These are phyloP conservation scores for Halesus radiatus DNA, from an alignment of 1,140 invertebrate species.

Conservation along the genomic window DNA sequence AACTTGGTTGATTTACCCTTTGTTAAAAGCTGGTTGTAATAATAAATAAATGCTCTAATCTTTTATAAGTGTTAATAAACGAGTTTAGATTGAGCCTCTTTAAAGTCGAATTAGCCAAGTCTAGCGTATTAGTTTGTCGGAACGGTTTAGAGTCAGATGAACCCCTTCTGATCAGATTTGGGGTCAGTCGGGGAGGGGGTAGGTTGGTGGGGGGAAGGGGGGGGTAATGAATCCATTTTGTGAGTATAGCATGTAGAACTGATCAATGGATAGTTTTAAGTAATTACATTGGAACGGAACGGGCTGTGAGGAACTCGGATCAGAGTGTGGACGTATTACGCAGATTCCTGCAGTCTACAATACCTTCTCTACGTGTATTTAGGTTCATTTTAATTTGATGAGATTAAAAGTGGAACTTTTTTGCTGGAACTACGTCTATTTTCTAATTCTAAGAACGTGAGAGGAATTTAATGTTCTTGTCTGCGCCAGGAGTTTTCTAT, in stretches of 20 bases:
- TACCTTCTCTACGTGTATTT: too few species aligned
- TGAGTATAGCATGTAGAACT: conserved; percentile 1
- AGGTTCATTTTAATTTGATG: too few species aligned
- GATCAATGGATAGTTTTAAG: conserved; percentile 32
- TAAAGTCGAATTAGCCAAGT: not conserved
- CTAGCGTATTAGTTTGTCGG: not conserved
- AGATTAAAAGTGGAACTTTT: too few species aligned
- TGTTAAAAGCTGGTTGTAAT: too few species aligned
- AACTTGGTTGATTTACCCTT: too few species aligned
- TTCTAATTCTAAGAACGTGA: too few species aligned
- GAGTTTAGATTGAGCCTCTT: not conserved
- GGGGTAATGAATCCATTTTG: conserved; percentile 29
- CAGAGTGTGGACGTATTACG: not conserved
- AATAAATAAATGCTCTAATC: too few species aligned
- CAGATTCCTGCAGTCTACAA: too few species aligned
- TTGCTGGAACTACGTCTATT: too few species aligned
- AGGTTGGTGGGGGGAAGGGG: not conserved
- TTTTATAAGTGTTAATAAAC: too few species aligned
- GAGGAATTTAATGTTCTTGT: too few species aligned
- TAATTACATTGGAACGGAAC: conserved; percentile 16
- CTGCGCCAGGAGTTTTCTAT: too few species aligned
- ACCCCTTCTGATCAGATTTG: not conserved
- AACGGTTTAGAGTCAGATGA: not conserved
- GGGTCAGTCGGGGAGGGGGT: not conserved
- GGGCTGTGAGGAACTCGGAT: not conserved